Percentiles rank a stretch among this genome's conserved stretches.
These are phyloP conservation scores for Lasioglossum oenotherae DNA, from an alignment of 2,888 invertebrate genomes.

Conservation along the genomic window DNA sequence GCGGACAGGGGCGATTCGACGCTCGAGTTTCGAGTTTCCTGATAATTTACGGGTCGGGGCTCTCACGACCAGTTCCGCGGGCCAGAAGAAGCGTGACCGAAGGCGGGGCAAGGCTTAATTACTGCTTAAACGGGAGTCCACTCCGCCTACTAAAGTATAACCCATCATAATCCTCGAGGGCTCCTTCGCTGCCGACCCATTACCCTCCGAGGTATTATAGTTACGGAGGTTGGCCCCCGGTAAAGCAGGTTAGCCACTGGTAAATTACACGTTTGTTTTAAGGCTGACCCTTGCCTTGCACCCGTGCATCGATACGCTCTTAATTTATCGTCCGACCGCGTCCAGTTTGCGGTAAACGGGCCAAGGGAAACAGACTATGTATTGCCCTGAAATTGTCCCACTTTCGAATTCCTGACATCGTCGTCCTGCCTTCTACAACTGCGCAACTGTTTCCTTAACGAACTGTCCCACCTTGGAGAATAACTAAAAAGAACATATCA, in stretches of 20 bases:
- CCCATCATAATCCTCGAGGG: slow-evolving; percentile 80
- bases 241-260: slow-evolving; percentile 79
- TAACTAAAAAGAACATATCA: too few relatives aligned
- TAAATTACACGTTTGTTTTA: slow-evolving; percentile 83
- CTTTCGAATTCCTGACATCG: background rate
- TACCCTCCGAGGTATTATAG: slow-evolving; percentile 66
- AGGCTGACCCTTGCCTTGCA: slow-evolving; percentile 65
- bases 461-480: too few relatives aligned
- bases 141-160: slow-evolving; percentile 83
- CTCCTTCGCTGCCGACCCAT: slow-evolving; percentile 68
- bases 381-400: background rate
- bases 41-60: slow-evolving; percentile 56
- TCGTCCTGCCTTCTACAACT: background rate
- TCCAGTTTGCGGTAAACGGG: background rate
- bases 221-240: slow-evolving; percentile 69
- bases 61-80: slow-evolving; percentile 56
- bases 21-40: slow-evolving; percentile 28
- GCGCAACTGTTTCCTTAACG: background rate
- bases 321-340: slow-evolving; percentile 74
- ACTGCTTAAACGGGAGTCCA: slow-evolving; percentile 83
- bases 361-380: background rate
- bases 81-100: slow-evolving; percentile 77
- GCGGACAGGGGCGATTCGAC: background rate
- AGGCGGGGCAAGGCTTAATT: slow-evolving; percentile 82
- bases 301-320: slow-evolving; percentile 67